Conservation (phyloP, 2,888 invertebrate species). For the Hirtodrosophila cameraria region DNA sequence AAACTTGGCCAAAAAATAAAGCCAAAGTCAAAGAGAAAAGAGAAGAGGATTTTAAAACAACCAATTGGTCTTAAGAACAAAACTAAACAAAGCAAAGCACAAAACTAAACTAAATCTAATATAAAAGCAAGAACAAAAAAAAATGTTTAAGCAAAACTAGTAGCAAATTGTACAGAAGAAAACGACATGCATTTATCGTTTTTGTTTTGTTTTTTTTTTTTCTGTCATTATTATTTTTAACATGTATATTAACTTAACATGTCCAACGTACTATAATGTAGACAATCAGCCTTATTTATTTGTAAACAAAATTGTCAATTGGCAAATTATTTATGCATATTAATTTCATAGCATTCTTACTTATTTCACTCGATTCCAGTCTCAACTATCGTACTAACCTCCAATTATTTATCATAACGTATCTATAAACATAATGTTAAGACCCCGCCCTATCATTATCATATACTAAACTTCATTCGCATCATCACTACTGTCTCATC, state of each 20-base stretch:
- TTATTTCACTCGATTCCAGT: slow-evolving; percentile 29
- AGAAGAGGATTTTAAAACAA: slow-evolving; percentile 82
- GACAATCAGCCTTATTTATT: slow-evolving; percentile 35
- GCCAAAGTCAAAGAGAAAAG: slow-evolving; percentile 77
- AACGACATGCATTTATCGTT: slow-evolving; percentile 43
- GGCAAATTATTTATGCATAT: slow-evolving; percentile 46
- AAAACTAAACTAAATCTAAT: slow-evolving; percentile 48
- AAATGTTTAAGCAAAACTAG: slow-evolving; percentile 21
- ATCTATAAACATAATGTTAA: slow-evolving; percentile 2
- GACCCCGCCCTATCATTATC: slow-evolving; percentile 22
- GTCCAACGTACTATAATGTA: slow-evolving; percentile 33
- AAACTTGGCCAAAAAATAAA: slow-evolving; percentile 47
- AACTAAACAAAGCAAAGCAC: slow-evolving; percentile 48
- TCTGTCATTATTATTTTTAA: slow-evolving; percentile 24
- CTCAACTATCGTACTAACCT: slow-evolving; percentile 7
- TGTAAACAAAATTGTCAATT: slow-evolving; percentile 59
- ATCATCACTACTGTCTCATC: slow-evolving; percentile 27
- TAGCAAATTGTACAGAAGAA: slow-evolving; percentile 54
- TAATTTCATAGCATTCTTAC: slow-evolving; percentile 47
- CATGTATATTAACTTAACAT: slow-evolving; percentile 23
- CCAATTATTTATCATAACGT: slow-evolving; percentile 22
- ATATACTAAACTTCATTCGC: slow-evolving; percentile 25
- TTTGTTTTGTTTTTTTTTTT: slow-evolving; percentile 26
- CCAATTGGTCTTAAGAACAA: slow-evolving; percentile 70
- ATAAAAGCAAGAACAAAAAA: slow-evolving; percentile 33